These are phyloP conservation scores for Platyrinchus mystaceus DNA, from an alignment of 2,797 vertebrate genomes.

Conservation along the genomic window DNA sequence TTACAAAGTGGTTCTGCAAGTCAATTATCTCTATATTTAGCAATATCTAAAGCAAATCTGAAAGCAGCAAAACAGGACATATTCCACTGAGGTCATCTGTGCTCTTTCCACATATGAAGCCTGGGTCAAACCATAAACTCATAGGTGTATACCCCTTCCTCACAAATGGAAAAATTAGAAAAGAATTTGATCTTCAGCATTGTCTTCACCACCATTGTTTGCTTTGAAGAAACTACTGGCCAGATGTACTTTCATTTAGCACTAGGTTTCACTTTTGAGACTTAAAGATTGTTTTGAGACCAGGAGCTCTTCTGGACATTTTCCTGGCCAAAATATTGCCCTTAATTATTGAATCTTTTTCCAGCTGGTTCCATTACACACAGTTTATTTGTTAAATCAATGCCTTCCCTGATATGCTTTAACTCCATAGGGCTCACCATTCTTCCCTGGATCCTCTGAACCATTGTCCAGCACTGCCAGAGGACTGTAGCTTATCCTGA, in stretches of 20 bases:
- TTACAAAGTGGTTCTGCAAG: background rate
- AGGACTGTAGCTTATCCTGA: background rate
- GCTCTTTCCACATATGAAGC: background rate
- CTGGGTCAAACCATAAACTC: background rate
- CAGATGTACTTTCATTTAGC: background rate
- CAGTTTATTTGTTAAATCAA: background rate
- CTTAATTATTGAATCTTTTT: background rate
- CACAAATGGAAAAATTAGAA: rapidly evolving
- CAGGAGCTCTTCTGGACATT: background rate
- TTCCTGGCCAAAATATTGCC: background rate
- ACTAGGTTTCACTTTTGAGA: background rate
- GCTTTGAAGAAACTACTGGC: background rate
- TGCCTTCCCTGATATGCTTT: background rate
- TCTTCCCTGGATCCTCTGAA: background rate
- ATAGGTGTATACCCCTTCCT: rapidly evolving
- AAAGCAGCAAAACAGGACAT: background rate
- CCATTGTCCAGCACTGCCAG: background rate
- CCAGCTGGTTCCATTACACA: background rate
- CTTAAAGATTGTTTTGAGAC: background rate
- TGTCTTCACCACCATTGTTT: background rate
- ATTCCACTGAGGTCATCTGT: background rate
- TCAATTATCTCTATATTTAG: background rate
- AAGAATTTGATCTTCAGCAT: background rate
- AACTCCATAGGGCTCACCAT: background rate
- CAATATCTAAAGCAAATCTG: background rate